Base-by-base conservation (phyloP, 1,140 invertebrate genomes). In the Rhyzopertha dominica region DNA sequence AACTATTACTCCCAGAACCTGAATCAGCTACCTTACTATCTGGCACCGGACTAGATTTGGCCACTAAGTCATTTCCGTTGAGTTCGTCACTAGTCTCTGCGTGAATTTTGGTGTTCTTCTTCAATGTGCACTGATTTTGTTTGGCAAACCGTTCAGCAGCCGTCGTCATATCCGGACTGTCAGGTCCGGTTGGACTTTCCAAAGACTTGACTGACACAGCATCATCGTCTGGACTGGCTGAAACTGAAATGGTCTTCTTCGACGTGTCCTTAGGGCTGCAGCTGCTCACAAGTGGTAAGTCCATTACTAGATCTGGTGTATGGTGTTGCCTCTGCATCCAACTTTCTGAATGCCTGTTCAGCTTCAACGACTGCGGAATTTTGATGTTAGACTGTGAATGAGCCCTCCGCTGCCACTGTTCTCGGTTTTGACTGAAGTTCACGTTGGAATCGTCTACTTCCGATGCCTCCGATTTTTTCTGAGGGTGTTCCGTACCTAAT, bases 281-380 rank as follows among this genome's bases (percentile, higher is more conserved):
- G 43, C 58, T 58, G 10, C 55, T 66, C 3, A 69, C 63, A 2
- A 81, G 55, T 5, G 89, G 89, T 32, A 92, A 68, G 66, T 91
- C 88, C 76, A 91, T 85, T 19, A 94, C 88, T n/a, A 94, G 70
- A 67, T 94, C 90, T 1, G 89, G 90, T 1, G 89, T 85, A 49
- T 85, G 80, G 50, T 82, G 82, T 58, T 71, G 77, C 35, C 73
- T 68, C 26, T 58, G 58, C 31, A 55, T 37, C 47, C 66, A 76
- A 58, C 43, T 74, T 68, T 49, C 74, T 58, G 50, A 77, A 65
- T 48, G 70, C 67, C 53, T 71, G 65, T 73, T 68, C 12, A 67
- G 45, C n/a, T 63, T 67, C n/a, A 56, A 34, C 2, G 36, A 39
- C 20, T 49, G 34, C 1, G 52, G 32, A 4, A 66, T 54, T 8